Conservation (phyloP, 2,113 vertebrate genomes). For the Todiramphus chloris region DNA sequence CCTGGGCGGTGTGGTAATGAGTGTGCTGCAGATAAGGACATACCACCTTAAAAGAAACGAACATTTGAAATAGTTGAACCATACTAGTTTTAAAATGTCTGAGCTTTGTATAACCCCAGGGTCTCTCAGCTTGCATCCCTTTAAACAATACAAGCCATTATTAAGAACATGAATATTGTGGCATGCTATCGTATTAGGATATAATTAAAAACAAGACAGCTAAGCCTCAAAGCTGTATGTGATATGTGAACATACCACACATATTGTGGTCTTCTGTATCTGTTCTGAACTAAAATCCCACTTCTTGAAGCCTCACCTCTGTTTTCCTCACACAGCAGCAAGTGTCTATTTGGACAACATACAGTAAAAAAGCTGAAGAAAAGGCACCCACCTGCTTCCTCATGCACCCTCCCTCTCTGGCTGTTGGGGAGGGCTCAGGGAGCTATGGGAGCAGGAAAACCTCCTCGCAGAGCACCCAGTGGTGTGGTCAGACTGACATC, state of each 20-base stretch:
- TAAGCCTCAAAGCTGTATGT: not conserved
- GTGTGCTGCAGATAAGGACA: not conserved
- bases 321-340: not conserved
- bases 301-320: not conserved
- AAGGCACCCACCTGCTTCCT: too few species aligned
- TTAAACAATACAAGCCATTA: constrained; percentile 27
- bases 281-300: constrained; percentile 40
- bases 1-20: not conserved
- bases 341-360: not conserved
- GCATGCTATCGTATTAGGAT: constrained; percentile 14
- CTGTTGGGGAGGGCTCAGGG: not conserved
- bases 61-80: not conserved
- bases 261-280: not conserved
- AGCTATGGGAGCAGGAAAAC: not conserved
- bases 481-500: fast-evolving
- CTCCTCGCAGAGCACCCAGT: fast-evolving
- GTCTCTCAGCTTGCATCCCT: constrained; percentile 21
- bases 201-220: constrained; percentile 50
- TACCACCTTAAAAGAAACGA: not conserved
- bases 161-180: constrained; percentile 20
- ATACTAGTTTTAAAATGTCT: not conserved
- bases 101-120: not conserved
- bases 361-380: too few species aligned
- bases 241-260: not conserved
- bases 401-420: not conserved